These are phyloP conservation scores for Tipula vernalis DNA, from an alignment of 2,888 invertebrate genomes.

Conservation along the genomic window DNA sequence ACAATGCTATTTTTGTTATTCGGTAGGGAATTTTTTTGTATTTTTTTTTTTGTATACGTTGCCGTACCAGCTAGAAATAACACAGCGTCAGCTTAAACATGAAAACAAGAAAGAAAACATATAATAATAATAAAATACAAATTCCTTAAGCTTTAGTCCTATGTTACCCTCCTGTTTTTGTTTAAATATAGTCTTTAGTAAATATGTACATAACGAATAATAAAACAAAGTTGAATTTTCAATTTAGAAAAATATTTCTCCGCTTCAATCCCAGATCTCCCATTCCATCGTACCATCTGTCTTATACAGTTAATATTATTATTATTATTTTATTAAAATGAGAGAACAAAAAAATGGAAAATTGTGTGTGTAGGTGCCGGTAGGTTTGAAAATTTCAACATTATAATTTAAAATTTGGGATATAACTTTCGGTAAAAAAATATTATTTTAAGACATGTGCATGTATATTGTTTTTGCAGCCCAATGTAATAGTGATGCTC, in stretches of 20 bases:
- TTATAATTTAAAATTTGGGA: neutral
- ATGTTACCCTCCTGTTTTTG: neutral
- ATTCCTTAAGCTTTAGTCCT: neutral
- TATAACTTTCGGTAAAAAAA: neutral
- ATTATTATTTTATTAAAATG: neutral
- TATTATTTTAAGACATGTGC: neutral
- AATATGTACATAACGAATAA: neutral
- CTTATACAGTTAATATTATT: neutral
- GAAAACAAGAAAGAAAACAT: neutral
- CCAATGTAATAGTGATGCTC: neutral
- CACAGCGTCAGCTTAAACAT: neutral
- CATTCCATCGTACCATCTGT: neutral
- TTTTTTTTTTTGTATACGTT: neutral
- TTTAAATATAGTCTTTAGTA: neutral
- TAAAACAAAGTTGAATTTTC: neutral
- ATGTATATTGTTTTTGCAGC: neutral
- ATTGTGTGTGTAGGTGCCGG: neutral
- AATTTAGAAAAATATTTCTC: neutral
- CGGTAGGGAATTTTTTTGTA: neutral
- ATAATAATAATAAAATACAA: neutral
- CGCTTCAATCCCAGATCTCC: neutral
- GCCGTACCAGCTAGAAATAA: neutral
- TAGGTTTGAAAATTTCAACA: neutral
- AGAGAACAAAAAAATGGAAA: neutral
- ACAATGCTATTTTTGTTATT: neutral